Conservation (phyloP, 2,113 vertebrate species). For the Tylochromis polylepis region DNA sequence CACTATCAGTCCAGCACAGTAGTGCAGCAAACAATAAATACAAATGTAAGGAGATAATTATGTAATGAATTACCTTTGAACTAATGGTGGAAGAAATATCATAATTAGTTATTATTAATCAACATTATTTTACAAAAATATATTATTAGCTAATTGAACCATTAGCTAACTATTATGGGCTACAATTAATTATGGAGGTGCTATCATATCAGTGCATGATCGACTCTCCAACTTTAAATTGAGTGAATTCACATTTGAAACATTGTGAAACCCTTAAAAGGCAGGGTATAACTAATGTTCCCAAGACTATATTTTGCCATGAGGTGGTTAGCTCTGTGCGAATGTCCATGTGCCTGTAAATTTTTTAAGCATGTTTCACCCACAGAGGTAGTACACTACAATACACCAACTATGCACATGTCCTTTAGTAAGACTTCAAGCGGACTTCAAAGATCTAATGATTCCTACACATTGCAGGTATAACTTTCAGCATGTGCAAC, state of each 20-base stretch:
- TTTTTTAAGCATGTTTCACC: not conserved
- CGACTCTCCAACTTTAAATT: not conserved
- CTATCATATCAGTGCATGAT: not conserved
- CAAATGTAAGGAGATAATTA: not conserved
- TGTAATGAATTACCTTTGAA: not conserved
- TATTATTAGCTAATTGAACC: not conserved
- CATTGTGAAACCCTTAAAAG: not conserved
- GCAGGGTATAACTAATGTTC: not conserved
- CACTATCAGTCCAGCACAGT: accelerated
- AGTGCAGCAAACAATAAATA: not conserved
- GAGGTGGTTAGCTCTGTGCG: not conserved
- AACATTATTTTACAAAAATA: not conserved
- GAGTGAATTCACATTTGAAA: not conserved
- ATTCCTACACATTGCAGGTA: not conserved
- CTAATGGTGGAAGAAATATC: not conserved
- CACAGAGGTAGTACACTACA: not conserved
- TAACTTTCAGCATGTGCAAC: not conserved
- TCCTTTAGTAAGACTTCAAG: not conserved
- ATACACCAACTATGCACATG: not conserved
- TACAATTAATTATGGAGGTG: not conserved
- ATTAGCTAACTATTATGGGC: not conserved
- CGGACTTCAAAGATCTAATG: not conserved
- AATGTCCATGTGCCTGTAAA: not conserved
- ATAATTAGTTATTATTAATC: not conserved
- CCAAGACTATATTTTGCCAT: not conserved